These are phyloP conservation scores for Catagonus wagneri DNA, from an alignment of 2,113 vertebrate species.

Conservation along the genomic window DNA sequence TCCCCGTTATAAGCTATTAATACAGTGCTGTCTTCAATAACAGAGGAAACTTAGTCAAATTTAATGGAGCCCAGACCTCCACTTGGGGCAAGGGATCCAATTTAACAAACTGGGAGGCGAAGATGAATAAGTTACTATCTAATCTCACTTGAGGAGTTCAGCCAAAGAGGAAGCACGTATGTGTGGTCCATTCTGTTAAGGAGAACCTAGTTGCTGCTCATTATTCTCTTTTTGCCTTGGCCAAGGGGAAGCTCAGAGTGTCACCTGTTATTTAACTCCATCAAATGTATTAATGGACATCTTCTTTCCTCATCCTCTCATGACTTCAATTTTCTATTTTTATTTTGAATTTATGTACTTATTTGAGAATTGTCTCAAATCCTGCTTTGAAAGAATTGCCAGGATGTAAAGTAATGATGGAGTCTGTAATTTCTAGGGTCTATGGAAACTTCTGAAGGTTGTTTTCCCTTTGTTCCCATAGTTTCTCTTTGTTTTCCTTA, in stretches of 20 bases:
- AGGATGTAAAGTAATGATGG: background rate
- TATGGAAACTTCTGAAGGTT: slow-evolving; percentile 48
- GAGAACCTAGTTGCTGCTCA: background rate
- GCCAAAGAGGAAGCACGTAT: background rate
- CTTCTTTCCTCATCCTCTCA: slow-evolving; percentile 32
- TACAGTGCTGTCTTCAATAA: background rate
- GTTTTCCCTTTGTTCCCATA: slow-evolving; percentile 25
- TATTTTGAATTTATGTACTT: slow-evolving; percentile 49
- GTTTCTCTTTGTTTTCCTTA: slow-evolving; percentile 58
- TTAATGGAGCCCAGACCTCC: background rate
- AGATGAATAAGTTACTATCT: background rate
- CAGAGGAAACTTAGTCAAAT: background rate
- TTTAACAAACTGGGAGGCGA: slow-evolving; percentile 25
- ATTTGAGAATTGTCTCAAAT: background rate
- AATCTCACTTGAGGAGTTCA: background rate
- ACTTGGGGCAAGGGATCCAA: background rate
- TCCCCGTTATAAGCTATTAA: slow-evolving; percentile 12
- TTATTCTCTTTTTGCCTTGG: background rate
- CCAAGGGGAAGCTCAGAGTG: slow-evolving; percentile 49
- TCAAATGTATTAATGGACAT: background rate
- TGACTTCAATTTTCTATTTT: background rate
- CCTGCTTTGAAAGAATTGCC: slow-evolving; percentile 30
- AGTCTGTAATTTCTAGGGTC: slow-evolving; percentile 33
- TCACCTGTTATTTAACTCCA: slow-evolving; percentile 31
- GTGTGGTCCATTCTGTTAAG: background rate